Evolutionary conservation across 2,113 vertebrate species (phyloP).

Genomic region (Lampris megalopsis): DNA sequence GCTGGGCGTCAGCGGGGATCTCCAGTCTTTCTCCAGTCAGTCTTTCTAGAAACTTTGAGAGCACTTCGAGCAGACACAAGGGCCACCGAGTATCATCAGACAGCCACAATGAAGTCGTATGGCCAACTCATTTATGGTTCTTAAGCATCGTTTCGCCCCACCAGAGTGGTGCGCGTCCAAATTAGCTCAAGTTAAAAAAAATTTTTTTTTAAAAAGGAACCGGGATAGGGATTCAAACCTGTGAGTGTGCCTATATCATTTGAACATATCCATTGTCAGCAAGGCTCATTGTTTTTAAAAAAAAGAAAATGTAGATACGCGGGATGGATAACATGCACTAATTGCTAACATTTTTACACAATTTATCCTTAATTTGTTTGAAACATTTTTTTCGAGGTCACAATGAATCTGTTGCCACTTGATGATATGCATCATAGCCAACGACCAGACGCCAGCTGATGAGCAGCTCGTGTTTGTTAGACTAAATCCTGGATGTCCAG

Average conservation of each 20-base stretch:
- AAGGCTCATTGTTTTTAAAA: neutral
- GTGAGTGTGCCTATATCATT: slow-evolving; percentile 72
- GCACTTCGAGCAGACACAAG: slow-evolving; percentile 84
- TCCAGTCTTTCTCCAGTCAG: slow-evolving; percentile 73
- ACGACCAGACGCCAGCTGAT: too few species aligned
- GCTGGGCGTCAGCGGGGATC: slow-evolving; percentile 83
- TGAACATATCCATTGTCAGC: slow-evolving; percentile 12
- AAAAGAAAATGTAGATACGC: too few species aligned
- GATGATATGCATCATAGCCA: too few species aligned
- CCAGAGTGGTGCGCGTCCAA: slow-evolving; percentile 80
- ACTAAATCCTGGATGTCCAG: slow-evolving; percentile 29
- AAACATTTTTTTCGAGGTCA: too few species aligned
- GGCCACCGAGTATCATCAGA: slow-evolving; percentile 82
- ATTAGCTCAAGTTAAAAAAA: slow-evolving; percentile 82
- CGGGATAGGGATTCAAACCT: slow-evolving; percentile 51
- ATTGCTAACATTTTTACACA: too few species aligned
- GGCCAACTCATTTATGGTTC: slow-evolving; percentile 85
- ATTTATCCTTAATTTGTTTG: too few species aligned
- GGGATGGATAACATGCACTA: too few species aligned
- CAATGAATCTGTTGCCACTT: too few species aligned
- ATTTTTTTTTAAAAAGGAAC: slow-evolving; percentile 59
- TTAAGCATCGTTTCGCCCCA: slow-evolving; percentile 86
- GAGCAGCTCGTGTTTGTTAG: neutral
- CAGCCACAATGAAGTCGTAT: slow-evolving; percentile 86
- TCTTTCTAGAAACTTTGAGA: slow-evolving; percentile 86